Evolutionary conservation across 2,797 vertebrate genomes (phyloP).

Genomic region (Clarias platycephalus): DNA sequence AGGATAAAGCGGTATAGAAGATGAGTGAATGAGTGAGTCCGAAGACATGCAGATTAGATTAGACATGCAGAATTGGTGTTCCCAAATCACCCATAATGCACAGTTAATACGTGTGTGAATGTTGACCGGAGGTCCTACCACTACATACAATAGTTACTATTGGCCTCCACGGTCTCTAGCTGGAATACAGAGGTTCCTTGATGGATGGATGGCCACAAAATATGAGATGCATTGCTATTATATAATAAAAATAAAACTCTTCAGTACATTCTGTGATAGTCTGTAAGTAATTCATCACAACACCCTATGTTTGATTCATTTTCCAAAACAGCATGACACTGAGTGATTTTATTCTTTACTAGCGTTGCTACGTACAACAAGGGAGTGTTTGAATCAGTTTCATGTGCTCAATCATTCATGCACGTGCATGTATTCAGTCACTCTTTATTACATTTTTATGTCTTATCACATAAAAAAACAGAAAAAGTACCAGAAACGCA

Average conservation of each 20-base stretch:
- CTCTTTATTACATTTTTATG: background rate
- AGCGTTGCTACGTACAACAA: background rate
- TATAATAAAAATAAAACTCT: background rate
- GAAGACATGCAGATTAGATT: too few species aligned
- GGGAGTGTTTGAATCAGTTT: background rate
- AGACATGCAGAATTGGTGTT: too few species aligned
- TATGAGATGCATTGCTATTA: background rate
- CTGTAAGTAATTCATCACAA: background rate
- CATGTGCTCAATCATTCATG: background rate
- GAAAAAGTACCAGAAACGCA: background rate
- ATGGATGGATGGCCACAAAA: too few species aligned
- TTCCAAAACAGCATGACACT: background rate
- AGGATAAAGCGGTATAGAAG: too few species aligned
- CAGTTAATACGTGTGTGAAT: too few species aligned
- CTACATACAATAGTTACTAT: too few species aligned
- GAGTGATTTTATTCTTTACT: background rate
- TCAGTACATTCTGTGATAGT: background rate
- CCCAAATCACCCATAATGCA: too few species aligned
- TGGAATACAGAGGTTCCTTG: too few species aligned
- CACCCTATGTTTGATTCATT: background rate
- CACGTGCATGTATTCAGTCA: background rate
- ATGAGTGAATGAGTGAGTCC: too few species aligned
- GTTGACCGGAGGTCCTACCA: too few species aligned
- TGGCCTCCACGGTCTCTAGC: too few species aligned
- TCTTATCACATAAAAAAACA: background rate